Percentiles rank a stretch among this genome's conserved stretches.
These are phyloP conservation scores for Acrocephalus arundinaceus DNA, from an alignment of 2,113 vertebrate species.

Conservation along the genomic window DNA sequence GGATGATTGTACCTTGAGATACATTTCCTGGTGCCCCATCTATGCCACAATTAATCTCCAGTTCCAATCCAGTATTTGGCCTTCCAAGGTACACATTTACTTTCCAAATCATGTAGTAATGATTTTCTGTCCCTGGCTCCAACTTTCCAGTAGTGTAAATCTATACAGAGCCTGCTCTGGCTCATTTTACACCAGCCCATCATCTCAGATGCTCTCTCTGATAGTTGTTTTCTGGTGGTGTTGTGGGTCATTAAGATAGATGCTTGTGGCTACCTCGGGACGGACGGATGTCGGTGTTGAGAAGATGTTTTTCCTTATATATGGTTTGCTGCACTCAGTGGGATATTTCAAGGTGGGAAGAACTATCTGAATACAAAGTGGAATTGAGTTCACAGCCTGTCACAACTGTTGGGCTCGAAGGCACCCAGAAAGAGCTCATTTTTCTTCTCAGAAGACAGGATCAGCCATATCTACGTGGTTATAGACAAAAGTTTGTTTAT, in stretches of 20 bases:
- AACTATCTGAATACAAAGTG: constrained; percentile 32
- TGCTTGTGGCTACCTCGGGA: constrained; percentile 54
- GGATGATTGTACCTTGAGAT: not conserved
- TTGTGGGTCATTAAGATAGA: constrained; percentile 44
- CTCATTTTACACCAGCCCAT: constrained; percentile 38
- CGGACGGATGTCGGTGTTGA: not conserved
- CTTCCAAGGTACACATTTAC: constrained; percentile 53
- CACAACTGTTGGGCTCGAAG: not conserved
- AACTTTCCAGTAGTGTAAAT: constrained; percentile 44
- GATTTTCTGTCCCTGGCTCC: constrained; percentile 6
- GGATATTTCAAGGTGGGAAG: constrained; percentile 32
- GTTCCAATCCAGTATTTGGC: constrained; percentile 24
- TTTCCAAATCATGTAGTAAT: constrained; percentile 22
- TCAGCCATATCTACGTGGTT: not conserved
- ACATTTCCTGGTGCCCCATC: constrained; percentile 35
- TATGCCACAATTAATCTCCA: constrained; percentile 31
- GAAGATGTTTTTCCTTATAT: constrained; percentile 34
- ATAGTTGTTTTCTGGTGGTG: constrained; percentile 48
- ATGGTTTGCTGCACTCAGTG: constrained; percentile 25
- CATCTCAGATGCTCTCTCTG: constrained; percentile 17
- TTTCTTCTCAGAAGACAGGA: not conserved
- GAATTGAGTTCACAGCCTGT: not conserved
- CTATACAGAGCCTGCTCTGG: not conserved
- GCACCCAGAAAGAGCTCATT: not conserved
- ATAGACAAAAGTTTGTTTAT: not conserved